Evolutionary conservation across 2,113 vertebrate species (phyloP).

Genomic region (Zosterops lateralis): DNA sequence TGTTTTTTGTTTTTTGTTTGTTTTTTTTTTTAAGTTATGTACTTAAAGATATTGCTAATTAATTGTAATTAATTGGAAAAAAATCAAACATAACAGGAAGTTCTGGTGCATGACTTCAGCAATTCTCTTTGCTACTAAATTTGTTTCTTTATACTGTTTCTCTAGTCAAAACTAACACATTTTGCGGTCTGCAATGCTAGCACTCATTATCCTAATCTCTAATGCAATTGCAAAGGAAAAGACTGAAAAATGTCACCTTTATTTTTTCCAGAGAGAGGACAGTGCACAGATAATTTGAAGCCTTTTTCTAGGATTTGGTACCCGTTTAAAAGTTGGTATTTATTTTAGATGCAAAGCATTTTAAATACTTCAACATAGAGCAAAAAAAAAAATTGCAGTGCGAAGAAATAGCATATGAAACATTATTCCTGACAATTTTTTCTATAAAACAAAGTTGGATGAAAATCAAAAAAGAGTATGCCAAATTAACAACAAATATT

Average conservation of each 20-base stretch:
- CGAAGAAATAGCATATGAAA: background rate
- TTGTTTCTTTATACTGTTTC: background rate
- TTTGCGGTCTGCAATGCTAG: background rate
- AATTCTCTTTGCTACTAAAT: background rate
- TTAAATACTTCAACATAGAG: background rate
- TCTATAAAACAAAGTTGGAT: background rate
- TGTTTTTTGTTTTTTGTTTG: too few species aligned
- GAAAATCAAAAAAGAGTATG: background rate
- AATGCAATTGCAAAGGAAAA: background rate
- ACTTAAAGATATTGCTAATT: background rate
- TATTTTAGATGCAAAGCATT: background rate
- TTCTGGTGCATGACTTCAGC: background rate
- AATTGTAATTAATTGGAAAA: background rate
- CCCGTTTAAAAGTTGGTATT: background rate
- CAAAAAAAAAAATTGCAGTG: background rate
- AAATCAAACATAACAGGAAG: background rate
- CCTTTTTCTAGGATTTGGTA: background rate
- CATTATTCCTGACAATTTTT: background rate
- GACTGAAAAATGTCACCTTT: background rate
- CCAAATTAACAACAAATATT: background rate
- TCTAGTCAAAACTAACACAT: background rate
- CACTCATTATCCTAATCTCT: slow-evolving; percentile 9
- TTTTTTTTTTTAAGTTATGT: background rate
- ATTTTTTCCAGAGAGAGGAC: background rate
- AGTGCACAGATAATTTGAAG: background rate